phyloP scores from a whole-genome alignment of 2,888 invertebrate species.

The Andricus quercusramuli region DNA sequence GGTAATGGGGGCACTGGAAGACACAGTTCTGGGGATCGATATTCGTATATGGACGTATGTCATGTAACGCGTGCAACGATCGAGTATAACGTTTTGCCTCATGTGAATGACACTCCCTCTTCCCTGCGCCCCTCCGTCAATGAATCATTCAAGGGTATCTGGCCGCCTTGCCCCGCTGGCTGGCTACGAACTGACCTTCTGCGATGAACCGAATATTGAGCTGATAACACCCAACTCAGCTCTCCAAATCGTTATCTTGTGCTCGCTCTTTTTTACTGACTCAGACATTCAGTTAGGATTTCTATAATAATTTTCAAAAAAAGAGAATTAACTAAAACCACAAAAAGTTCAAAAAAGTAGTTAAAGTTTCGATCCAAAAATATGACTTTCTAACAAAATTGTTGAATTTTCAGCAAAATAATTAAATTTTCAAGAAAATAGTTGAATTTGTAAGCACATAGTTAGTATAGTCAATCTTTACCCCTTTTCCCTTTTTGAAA shows the following conservation, averaged over 20 bases:
- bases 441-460: too few relatives aligned
- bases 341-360: too few relatives aligned
- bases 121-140: constrained; percentile 57
- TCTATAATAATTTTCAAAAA: too few relatives aligned
- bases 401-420: too few relatives aligned
- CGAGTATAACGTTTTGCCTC: constrained; percentile 48
- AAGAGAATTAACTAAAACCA: too few relatives aligned
- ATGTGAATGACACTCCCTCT: constrained; percentile 61
- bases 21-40: constrained; percentile 61
- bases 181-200: constrained; percentile 13
- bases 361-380: too few relatives aligned
- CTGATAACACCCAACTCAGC: background rate
- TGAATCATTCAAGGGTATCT: constrained; percentile 67
- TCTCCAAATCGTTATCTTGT: background rate
- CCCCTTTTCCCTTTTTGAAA: too few relatives aligned
- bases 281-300: too few relatives aligned
- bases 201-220: constrained; percentile 17
- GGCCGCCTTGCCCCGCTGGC: constrained; percentile 49
- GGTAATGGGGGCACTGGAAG: background rate
- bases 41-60: constrained; percentile 61
- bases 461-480: too few relatives aligned
- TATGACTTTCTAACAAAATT: too few relatives aligned
- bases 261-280: background rate
- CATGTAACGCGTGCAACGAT: constrained; percentile 52
- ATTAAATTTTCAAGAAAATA: too few relatives aligned